Evolutionary conservation across 2,888 invertebrate genomes (phyloP).

Genomic region (Himalopsyche anomala): DNA sequence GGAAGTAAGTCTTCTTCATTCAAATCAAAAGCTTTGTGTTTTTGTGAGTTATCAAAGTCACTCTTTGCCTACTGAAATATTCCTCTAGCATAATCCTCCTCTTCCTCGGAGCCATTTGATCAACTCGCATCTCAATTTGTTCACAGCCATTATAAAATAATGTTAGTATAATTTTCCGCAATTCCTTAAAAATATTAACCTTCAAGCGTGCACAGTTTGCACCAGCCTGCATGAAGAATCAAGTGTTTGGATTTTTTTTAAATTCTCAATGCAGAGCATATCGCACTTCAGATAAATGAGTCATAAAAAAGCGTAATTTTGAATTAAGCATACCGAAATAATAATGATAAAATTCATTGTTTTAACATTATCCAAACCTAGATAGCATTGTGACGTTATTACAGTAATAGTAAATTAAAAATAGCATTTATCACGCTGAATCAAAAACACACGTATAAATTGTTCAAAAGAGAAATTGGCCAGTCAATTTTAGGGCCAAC

Average conservation of each 20-base stretch:
- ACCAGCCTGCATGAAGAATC: background rate
- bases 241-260: background rate
- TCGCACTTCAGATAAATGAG: background rate
- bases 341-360: background rate
- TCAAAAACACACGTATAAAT: too few species aligned
- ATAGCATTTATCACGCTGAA: too few species aligned
- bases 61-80: background rate
- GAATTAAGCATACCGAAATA: background rate
- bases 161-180: background rate
- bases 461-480: too few species aligned
- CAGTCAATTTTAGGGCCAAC: too few species aligned
- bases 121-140: background rate
- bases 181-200: background rate
- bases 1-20: too few species aligned
- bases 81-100: background rate
- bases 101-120: background rate
- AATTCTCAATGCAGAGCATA: background rate
- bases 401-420: too few species aligned
- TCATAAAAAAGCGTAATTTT: background rate
- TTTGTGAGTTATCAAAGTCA: too few species aligned
- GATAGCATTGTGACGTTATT: too few species aligned
- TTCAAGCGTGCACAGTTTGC: too few species aligned
- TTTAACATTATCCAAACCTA: too few species aligned
- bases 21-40: too few species aligned
- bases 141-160: conserved; percentile 20